These are phyloP conservation scores for Drosophila borborema DNA, from an alignment of 2,888 invertebrate species.

Conservation along the genomic window DNA sequence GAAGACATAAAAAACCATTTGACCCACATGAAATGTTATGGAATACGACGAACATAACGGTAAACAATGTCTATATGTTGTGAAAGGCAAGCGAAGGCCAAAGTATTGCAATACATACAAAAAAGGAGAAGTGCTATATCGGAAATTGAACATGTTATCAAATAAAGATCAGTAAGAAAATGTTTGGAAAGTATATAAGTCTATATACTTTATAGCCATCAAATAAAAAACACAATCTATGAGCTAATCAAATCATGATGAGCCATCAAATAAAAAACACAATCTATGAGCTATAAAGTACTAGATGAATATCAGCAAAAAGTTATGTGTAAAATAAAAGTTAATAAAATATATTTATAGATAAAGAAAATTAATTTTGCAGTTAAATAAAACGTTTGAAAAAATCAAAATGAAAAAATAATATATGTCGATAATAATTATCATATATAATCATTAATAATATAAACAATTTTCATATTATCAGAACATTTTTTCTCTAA, in stretches of 20 bases:
- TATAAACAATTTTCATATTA: too few relatives aligned
- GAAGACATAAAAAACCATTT: slow-evolving; percentile 72
- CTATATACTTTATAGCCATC: not conserved
- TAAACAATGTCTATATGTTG: not conserved
- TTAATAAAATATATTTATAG: too few relatives aligned
- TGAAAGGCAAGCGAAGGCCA: not conserved
- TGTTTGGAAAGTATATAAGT: not conserved
- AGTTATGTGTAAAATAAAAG: not conserved
- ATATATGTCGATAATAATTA: too few relatives aligned
- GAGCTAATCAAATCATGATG: too few relatives aligned
- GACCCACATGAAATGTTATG: slow-evolving; percentile 41
- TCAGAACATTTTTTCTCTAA: too few relatives aligned
- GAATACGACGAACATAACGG: slow-evolving; percentile 1
- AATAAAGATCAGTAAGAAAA: not conserved
- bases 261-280: not conserved
- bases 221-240: not conserved
- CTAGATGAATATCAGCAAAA: not conserved
- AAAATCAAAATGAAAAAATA: too few relatives aligned
- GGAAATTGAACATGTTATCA: not conserved
- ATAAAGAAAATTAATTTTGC: too few relatives aligned
- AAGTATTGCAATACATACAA: not conserved
- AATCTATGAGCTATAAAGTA: not conserved
- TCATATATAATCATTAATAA: too few relatives aligned
- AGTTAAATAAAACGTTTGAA: too few relatives aligned
- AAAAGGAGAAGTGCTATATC: not conserved